Evolutionary conservation across 2,797 vertebrate species (phyloP).

Genomic region (Myiotriccus ornatus): DNA sequence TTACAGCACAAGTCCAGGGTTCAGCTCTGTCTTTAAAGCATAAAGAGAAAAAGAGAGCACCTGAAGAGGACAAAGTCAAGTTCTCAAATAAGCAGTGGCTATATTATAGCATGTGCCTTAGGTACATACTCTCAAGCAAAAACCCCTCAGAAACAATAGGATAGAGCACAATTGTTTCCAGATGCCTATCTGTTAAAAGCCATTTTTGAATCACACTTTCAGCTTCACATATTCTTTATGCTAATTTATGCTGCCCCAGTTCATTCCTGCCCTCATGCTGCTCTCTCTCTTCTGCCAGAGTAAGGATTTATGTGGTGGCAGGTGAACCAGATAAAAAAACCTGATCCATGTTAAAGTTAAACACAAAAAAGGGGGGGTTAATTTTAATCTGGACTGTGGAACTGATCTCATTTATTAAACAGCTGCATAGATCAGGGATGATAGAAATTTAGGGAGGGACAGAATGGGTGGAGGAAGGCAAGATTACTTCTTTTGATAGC

Average conservation of each 20-base stretch:
- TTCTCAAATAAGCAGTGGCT: not conserved
- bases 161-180: not conserved
- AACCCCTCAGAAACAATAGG: not conserved
- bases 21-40: not conserved
- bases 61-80: not conserved
- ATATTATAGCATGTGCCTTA: not conserved
- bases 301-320: constrained; percentile 36
- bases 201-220: not conserved
- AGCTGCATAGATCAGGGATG: not conserved
- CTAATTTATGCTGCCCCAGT: not conserved
- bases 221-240: not conserved
- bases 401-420: constrained; percentile 1
- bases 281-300: not conserved
- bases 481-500: not conserved
- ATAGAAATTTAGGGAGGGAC: not conserved
- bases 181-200: not conserved
- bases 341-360: not conserved
- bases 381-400: not conserved
- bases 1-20: not conserved
- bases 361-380: not conserved
- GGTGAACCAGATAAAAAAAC: constrained; percentile 28
- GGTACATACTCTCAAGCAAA: not conserved
- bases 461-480: not conserved
- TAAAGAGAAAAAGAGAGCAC: not conserved
- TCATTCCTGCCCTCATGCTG: not conserved